Evolutionary conservation across 2,113 vertebrate genomes (phyloP), one percentile per base, ranked within the genome.

Genomic region (Scomber scombrus): DNA sequence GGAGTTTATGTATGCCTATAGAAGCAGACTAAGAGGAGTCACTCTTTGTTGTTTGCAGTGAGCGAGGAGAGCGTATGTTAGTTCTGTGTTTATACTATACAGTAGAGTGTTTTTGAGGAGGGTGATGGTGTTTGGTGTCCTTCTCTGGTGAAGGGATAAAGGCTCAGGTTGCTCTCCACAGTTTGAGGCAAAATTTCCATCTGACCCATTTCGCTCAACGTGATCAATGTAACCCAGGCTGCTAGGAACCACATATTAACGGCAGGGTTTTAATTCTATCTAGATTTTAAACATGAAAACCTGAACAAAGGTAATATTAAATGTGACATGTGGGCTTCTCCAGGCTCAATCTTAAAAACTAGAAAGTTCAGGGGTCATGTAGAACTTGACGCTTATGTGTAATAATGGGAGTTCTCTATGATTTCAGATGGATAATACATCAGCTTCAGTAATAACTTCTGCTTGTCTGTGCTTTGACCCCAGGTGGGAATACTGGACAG

Each of bases 401-500:
- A 10, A 55, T n/a, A 47, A 26, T 26, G 23, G 2, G 1, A 26
- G 23, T 54, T 15, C 62, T 21, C 2, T 40, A 8, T 23, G 47
- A 64, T 68, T 23, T 80, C 19, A 49, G 2, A 58, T 70, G 34
- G 26, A 60, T 61, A 54, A 78, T n/a, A 55, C 1, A 43, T 26
- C 19, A 18, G 15, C 34, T n/a, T 29, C 19, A 70, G 61, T 63
- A 40, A 68, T 76, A 75, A 76, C 54, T 55, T 55, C 50, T 46
- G 26, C 23, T 74, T 40, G 78, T 84, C 9, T 68, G 2, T 73
- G 51, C 54, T 10, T 23, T 86, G 82, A 75, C 71, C 65, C 51
- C 88, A 95, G 95, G 97, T 99, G 91, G 98, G 97, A 80, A 97
- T 96, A 65, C 93, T 99, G 94, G 98, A 99, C 92, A 94, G 96